Evolutionary conservation across 2,113 vertebrate species (phyloP), one percentile per base, ranked within the genome.

Genomic region (Amazona guildingii): DNA sequence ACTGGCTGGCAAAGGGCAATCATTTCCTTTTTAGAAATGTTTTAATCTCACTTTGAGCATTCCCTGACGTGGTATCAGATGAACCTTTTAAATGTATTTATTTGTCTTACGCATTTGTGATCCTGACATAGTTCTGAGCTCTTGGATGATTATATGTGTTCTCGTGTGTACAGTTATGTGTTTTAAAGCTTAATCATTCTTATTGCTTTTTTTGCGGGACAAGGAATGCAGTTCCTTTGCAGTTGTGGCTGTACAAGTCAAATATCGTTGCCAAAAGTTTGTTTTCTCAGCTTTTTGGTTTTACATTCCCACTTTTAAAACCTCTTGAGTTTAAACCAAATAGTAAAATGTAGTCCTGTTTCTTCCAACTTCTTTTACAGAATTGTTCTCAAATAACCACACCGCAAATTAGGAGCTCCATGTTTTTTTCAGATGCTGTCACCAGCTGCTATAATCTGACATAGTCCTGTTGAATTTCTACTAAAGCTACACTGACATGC

Each of bases 151-250:
- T 39, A 6, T 75, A 2, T 81, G 68, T 94, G 77, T 76, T 90
- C 49, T 39, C 69, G 44, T 95, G 67, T 67, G 25, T 91, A 80
- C 41, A 10, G 85, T 23, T 96, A n/a, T 61, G 62, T 86, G 78
- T 83, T 95, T 80, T 76, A 73, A 79, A 94, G 88, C 80, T 94
- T 92, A 52, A 92, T 66, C 81, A 70, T 96, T 95, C 52, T 77
- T 89, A 6, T 11, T 91, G 92, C 86, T 94, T 61, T 82, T 66
- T 91, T 49, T 92, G 92, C 0, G 10, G 75, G 67, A 84, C 37
- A 23, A 77, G 63, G 83, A 83, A 76, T 33, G 55, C 62, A 62
- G 66, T 66, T 90, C 73, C 55, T 96, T 86, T 46, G 48, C 62
- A 37, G 63, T 57, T 69, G 77, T 81, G 82, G 82, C 37, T 91